Percentiles rank a stretch among this genome's conserved stretches.
These are phyloP conservation scores for Trissolcus basalis DNA, from an alignment of 1,140 invertebrate genomes.

Conservation along the genomic window DNA sequence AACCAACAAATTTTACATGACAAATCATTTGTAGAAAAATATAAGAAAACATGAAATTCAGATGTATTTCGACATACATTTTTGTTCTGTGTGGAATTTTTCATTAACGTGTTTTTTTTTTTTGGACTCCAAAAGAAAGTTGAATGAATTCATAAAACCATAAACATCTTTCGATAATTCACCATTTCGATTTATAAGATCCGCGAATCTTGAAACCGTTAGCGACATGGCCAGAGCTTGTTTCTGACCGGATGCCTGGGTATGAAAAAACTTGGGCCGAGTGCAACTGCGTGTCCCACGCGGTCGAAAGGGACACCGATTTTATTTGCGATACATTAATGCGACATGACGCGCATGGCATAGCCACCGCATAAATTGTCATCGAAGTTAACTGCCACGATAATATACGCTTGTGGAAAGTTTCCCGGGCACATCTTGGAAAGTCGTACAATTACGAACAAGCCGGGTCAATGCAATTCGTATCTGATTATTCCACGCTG, in stretches of 20 bases:
- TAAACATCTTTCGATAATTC: slow-evolving; percentile 26
- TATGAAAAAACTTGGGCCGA: slow-evolving; percentile 45
- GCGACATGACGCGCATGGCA: slow-evolving; percentile 63
- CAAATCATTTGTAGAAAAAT: too few relatives aligned
- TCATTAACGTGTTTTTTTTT: too few relatives aligned
- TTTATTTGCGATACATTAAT: slow-evolving; percentile 73
- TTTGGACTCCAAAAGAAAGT: too few relatives aligned
- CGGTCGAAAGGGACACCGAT: slow-evolving; percentile 69
- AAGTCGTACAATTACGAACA: slow-evolving; percentile 39
- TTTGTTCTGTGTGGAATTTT: too few relatives aligned
- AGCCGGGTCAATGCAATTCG: slow-evolving; percentile 25
- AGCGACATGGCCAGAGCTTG: slow-evolving; percentile 38
- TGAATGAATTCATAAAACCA: not conserved
- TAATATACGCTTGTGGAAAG: slow-evolving; percentile 40
- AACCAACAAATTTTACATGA: too few relatives aligned
- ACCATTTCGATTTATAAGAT: slow-evolving; percentile 33
- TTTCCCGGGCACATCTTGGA: slow-evolving; percentile 38
- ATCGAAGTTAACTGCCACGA: slow-evolving; percentile 40
- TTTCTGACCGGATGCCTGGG: slow-evolving; percentile 52
- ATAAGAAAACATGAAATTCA: too few relatives aligned
- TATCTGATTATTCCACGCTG: slow-evolving; percentile 35
- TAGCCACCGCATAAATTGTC: slow-evolving; percentile 56
- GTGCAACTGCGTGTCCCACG: slow-evolving; percentile 68
- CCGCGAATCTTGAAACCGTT: slow-evolving; percentile 41
- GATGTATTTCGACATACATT: too few relatives aligned